Conservation (phyloP, 1,140 invertebrate genomes). For the Sycophaga agraensis region DNA sequence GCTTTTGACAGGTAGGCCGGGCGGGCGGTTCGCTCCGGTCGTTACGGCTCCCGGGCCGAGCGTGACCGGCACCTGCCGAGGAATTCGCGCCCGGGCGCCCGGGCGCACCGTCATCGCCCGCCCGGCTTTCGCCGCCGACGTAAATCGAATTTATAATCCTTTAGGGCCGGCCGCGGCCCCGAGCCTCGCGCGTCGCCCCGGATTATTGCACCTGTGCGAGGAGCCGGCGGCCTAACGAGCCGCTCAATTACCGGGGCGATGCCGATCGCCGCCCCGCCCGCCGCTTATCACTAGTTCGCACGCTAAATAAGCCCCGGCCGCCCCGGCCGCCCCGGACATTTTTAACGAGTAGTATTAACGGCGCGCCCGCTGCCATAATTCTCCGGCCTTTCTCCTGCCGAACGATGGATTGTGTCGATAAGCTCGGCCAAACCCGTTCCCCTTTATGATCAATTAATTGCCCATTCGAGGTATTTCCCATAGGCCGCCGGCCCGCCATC, state of each 20-base stretch:
- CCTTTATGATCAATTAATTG: conserved; percentile 21
- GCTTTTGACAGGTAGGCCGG: too few relatives aligned
- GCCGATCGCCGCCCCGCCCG: too few relatives aligned
- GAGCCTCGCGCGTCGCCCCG: not conserved
- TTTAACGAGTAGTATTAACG: conserved; percentile 4
- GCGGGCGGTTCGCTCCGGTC: conserved; percentile 21
- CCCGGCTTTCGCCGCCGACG: conserved; percentile 26
- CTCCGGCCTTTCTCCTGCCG: not conserved
- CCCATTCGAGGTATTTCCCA: conserved; percentile 17
- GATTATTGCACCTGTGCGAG: too few relatives aligned
- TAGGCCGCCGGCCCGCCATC: not conserved
- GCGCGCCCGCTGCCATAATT: not conserved
- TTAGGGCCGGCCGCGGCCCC: not conserved
- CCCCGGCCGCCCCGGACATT: too few relatives aligned
- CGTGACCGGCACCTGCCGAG: conserved; percentile 52
- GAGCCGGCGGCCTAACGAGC: too few relatives aligned
- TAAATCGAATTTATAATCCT: conserved; percentile 19
- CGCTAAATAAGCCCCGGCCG: too few relatives aligned
- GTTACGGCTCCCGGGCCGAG: conserved; percentile 41
- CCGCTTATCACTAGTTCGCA: too few relatives aligned
- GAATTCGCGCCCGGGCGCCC: conserved; percentile 42
- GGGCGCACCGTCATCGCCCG: conserved; percentile 49
- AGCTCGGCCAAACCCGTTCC: conserved; percentile 5
- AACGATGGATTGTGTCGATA: not conserved
- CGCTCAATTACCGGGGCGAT: too few relatives aligned